A percentile compares a stretch with the other conserved stretches of the same genome.
Evolutionary conservation across 35 echinoderm and acorn worm genomes (phyloP).

Genomic region (Apostichopus parvimensis): DNA sequence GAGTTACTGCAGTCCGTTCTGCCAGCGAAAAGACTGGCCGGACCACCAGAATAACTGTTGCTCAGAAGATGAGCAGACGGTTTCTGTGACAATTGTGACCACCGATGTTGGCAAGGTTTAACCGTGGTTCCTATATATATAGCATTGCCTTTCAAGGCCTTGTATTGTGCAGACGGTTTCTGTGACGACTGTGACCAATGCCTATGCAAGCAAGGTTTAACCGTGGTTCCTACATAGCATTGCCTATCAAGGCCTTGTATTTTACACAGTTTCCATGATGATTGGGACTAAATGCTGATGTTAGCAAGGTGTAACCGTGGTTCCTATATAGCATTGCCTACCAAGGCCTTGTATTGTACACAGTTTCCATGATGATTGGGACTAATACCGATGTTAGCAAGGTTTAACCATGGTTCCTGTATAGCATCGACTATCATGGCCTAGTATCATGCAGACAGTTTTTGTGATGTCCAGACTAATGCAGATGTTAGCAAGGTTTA

Average conservation of each 20-base stretch:
- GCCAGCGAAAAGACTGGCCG: slow-evolving; percentile 93
- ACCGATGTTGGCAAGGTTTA: slow-evolving; percentile 9
- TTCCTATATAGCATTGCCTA: not conserved
- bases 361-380: slow-evolving; percentile 17
- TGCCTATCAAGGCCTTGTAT: too few relatives aligned
- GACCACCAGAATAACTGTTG: slow-evolving; percentile 85
- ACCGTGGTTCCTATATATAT: not conserved
- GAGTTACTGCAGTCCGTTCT: slow-evolving; percentile 95
- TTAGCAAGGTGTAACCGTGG: not conserved
- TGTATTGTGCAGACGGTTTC: not conserved
- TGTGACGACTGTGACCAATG: too few relatives aligned
- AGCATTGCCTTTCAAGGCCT: not conserved
- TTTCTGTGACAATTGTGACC: slow-evolving; percentile 31
- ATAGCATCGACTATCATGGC: not conserved
- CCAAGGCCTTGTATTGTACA: not conserved
- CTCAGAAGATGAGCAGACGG: slow-evolving; percentile 11
- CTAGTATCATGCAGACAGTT: not conserved
- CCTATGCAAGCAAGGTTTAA: too few relatives aligned
- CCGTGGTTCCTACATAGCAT: too few relatives aligned
- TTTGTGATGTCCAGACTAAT: too few relatives aligned
- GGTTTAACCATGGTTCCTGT: not conserved
- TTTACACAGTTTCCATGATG: too few relatives aligned
- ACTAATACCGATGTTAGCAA: not conserved
- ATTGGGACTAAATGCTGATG: not conserved
- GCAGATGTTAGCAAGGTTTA: too few relatives aligned